phyloP scores from a whole-genome alignment of 2,113 vertebrate species.

The Spea bombifrons region DNA sequence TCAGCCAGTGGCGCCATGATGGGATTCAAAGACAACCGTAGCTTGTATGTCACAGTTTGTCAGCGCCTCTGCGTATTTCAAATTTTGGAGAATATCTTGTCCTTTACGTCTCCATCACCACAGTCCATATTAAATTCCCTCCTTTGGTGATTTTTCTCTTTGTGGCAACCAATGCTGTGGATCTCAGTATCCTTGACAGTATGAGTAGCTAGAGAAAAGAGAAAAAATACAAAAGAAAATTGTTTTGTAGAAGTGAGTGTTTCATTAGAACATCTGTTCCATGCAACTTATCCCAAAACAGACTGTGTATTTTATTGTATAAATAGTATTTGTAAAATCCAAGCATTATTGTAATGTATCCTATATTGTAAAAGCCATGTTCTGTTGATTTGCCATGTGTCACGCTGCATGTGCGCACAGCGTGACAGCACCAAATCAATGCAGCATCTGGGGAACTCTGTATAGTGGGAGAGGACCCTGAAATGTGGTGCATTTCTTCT shows the following conservation, averaged over 20 bases:
- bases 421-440: neutral
- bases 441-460: neutral
- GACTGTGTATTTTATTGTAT: neutral
- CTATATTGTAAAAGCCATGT: neutral
- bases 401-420: neutral
- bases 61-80: no score
- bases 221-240: neutral
- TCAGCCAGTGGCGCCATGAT: no score
- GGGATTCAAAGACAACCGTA: no score
- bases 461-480: neutral
- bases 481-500: neutral
- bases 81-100: no score
- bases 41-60: no score
- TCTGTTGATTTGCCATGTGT: conserved; percentile 3
- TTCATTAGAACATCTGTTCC: neutral
- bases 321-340: neutral
- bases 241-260: neutral
- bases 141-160: no score
- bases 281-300: neutral
- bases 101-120: no score
- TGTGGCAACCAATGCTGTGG: no score
- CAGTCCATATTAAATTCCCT: no score
- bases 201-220: no score
- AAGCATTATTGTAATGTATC: neutral
- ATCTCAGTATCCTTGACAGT: no score